A percentile compares a stretch with the other conserved stretches of the same genome.
Conservation (phyloP, 2,797 vertebrate species). For the Poeciliopsis paucimaculata region DNA sequence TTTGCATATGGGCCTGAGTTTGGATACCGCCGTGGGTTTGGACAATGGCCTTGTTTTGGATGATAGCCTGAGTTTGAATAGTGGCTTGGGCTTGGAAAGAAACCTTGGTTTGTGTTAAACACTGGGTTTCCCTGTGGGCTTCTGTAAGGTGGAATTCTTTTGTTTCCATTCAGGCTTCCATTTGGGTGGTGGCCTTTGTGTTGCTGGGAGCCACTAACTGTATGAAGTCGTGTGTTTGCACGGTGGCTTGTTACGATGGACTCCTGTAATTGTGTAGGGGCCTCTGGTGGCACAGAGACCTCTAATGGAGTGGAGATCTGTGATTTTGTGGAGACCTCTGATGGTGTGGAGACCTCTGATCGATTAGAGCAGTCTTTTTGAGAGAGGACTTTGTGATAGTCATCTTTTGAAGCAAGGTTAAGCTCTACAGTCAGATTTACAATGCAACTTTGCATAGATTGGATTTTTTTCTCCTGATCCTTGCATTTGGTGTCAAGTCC, state of each 20-base stretch:
- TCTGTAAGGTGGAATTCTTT: not conserved
- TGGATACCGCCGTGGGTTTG: not conserved
- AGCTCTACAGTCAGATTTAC: not conserved
- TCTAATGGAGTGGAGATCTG: not conserved
- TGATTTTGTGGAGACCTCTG: not conserved
- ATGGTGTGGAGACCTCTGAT: not conserved
- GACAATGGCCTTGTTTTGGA: not conserved
- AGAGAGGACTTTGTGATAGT: not conserved
- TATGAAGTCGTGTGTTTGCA: not conserved
- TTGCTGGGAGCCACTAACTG: not conserved
- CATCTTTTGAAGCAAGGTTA: not conserved
- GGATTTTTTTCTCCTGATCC: not conserved
- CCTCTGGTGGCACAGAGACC: not conserved
- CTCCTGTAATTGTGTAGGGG: not conserved
- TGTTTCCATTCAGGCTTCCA: not conserved
- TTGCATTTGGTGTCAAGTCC: not conserved
- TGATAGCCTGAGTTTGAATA: not conserved
- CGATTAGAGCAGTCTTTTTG: not conserved
- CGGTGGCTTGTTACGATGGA: not conserved
- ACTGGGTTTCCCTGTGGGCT: not conserved
- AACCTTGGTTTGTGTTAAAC: not conserved
- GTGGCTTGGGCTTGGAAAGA: not conserved
- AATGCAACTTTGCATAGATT: not conserved
- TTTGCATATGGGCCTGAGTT: not conserved
- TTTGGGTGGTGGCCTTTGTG: not conserved